Evolutionary conservation across 1,140 invertebrate species (phyloP), one percentile per base, ranked within the genome.

Genomic region (Leguminivora glycinivorella): DNA sequence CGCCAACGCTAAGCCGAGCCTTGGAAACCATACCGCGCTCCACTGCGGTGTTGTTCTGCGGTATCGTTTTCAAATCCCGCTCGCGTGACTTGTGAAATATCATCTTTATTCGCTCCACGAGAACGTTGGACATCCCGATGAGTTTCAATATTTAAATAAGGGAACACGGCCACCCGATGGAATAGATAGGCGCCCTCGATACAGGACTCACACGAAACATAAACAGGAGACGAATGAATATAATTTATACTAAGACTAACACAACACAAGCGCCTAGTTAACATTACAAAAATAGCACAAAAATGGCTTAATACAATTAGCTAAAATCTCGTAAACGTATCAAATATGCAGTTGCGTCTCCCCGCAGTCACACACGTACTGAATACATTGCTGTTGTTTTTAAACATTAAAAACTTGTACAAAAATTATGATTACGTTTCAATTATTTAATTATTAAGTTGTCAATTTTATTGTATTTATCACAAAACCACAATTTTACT

Each of bases 401-500:
- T 74, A 75, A 80, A 83, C 74, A 70, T 79, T 72, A 79, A 85
- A 87, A 87, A 81, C 78, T 82, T 75, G 84, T 90, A 87, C 80
- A 87, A 90, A 87, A 89, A 84, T 77, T 84, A 84, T 79, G 68
- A 81, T 83, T 77, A 86, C 76, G 77, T 78, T 82, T 79, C 76
- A 73, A 83, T 79, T 83, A 83, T 83, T 63, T 63, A 52, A 34
- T 63, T 71, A 75, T 72, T 83, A 78, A 82, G 83, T 85, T 85
- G 68, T 84, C 89, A 89, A 91, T 91, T 89, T 84, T 83, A 91
- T 91, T 91, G 87, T 86, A 83, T 75, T 79, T 91, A 91, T 89
- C 87, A 90, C 87, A 91, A 88, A 85, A 90, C 81, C 74, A 80
- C 87, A 80, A 89, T 90, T 91, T 84, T 88, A 88, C 86, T 89